These are phyloP conservation scores for Megalurothrips usitatus DNA, from an alignment of 2,888 invertebrate species.

Conservation along the genomic window DNA sequence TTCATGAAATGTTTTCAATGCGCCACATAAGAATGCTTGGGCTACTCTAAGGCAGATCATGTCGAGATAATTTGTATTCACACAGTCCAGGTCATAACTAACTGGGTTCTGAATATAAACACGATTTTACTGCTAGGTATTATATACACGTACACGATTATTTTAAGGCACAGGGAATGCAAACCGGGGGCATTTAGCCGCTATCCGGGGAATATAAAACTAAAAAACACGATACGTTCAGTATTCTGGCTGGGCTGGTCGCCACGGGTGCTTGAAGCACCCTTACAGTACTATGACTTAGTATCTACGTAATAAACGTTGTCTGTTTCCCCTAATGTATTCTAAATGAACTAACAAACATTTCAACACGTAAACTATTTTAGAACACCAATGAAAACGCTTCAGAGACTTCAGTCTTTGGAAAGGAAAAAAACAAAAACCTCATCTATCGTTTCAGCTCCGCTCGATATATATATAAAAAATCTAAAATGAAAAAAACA, in stretches of 20 bases:
- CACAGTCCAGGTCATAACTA: too few species aligned
- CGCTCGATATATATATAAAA: too few species aligned
- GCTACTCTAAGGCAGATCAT: too few species aligned
- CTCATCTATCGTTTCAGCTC: background rate
- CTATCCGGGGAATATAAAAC: background rate
- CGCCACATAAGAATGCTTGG: too few species aligned
- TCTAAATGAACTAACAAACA: background rate
- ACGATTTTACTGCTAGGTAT: background rate
- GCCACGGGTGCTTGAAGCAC: background rate
- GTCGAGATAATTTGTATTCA: too few species aligned
- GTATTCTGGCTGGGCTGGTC: background rate
- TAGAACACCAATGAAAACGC: background rate
- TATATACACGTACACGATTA: background rate
- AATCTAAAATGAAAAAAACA: too few species aligned
- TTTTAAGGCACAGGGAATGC: constrained; percentile 21
- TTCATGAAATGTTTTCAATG: too few species aligned
- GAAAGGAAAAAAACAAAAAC: constrained; percentile 11
- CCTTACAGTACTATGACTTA: background rate
- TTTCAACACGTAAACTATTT: background rate
- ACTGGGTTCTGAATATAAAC: background rate
- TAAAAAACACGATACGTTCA: constrained; percentile 2
- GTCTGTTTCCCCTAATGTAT: background rate
- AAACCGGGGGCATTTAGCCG: background rate
- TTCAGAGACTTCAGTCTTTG: constrained; percentile 6
- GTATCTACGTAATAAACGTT: background rate